Conservation (phyloP, 2,113 vertebrate genomes). For the Larimichthys crocea region DNA sequence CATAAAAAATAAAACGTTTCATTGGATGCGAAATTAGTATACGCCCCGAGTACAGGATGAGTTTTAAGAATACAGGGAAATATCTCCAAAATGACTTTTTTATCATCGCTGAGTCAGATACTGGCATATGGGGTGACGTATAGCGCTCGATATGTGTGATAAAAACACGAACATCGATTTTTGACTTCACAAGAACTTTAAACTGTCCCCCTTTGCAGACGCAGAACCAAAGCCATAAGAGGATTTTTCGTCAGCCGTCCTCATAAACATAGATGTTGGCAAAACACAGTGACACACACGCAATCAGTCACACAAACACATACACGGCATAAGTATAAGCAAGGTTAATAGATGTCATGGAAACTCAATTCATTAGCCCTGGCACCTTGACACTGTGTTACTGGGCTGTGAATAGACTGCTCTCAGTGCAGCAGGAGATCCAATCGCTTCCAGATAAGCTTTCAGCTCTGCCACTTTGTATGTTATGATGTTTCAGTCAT, state of each 20-base stretch:
- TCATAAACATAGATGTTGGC: not conserved
- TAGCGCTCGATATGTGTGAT: too few relatives aligned
- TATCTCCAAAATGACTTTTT: too few relatives aligned
- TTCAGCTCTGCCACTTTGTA: slow-evolving; percentile 60
- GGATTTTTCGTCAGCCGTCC: not conserved
- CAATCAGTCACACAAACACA: slow-evolving; percentile 16
- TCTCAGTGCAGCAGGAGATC: slow-evolving; percentile 40
- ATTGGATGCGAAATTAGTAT: too few relatives aligned
- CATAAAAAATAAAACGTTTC: too few relatives aligned
- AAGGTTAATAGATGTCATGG: slow-evolving; percentile 59
- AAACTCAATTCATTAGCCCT: slow-evolving; percentile 40
- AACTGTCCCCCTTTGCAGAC: not conserved
- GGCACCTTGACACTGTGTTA: slow-evolving; percentile 34
- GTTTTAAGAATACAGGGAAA: too few relatives aligned
- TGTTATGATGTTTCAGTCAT: slow-evolving; percentile 78
- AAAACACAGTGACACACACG: not conserved
- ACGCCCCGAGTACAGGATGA: too few relatives aligned
- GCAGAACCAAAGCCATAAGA: not conserved
- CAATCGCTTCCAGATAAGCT: slow-evolving; percentile 40
- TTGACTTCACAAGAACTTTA: too few relatives aligned
- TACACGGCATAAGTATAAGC: slow-evolving; percentile 15
- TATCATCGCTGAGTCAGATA: too few relatives aligned
- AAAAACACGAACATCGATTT: too few relatives aligned
- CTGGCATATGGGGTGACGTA: too few relatives aligned
- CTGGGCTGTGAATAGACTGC: slow-evolving; percentile 41